Conservation (phyloP, 2,797 vertebrate species). For the Ptychadena robeensis region DNA sequence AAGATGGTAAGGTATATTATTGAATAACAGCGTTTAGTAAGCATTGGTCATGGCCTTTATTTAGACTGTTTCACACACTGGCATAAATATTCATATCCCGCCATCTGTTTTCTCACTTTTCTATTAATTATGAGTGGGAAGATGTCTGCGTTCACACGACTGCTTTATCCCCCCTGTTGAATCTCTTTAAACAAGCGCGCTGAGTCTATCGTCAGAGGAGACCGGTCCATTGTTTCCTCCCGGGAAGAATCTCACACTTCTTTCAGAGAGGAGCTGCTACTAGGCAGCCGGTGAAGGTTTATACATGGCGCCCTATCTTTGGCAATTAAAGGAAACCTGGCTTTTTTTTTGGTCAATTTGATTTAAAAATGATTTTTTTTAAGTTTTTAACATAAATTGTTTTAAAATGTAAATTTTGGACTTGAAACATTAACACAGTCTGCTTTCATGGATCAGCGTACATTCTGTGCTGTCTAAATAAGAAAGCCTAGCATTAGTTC, state of each 20-base stretch:
- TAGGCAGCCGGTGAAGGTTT: background rate
- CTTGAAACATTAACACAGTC: too few relatives aligned
- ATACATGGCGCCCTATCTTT: background rate
- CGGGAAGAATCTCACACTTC: slow-evolving; percentile 2
- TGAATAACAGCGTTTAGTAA: slow-evolving; percentile 38
- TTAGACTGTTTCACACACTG: slow-evolving; percentile 48
- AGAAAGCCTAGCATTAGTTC: too few relatives aligned
- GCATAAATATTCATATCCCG: slow-evolving; percentile 58
- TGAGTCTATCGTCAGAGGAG: background rate
- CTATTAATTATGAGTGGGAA: slow-evolving; percentile 60
- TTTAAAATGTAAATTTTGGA: too few relatives aligned
- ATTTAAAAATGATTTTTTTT: too few relatives aligned
- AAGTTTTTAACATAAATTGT: too few relatives aligned
- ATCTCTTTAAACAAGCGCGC: slow-evolving; percentile 2
- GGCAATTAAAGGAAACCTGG: too few relatives aligned
- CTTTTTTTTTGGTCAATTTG: too few relatives aligned
- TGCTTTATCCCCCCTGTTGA: slow-evolving; percentile 16
- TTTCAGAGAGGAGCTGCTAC: background rate
- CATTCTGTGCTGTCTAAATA: too few relatives aligned
- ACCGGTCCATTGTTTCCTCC: slow-evolving; percentile 13
- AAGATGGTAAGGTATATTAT: slow-evolving; percentile 12
- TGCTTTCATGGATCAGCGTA: too few relatives aligned
- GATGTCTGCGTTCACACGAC: slow-evolving; percentile 45
- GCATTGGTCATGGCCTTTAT: slow-evolving; percentile 35
- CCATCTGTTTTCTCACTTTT: slow-evolving; percentile 62